Base-by-base conservation (phyloP, 2,888 invertebrate species). In the Clusia tigrina region DNA sequence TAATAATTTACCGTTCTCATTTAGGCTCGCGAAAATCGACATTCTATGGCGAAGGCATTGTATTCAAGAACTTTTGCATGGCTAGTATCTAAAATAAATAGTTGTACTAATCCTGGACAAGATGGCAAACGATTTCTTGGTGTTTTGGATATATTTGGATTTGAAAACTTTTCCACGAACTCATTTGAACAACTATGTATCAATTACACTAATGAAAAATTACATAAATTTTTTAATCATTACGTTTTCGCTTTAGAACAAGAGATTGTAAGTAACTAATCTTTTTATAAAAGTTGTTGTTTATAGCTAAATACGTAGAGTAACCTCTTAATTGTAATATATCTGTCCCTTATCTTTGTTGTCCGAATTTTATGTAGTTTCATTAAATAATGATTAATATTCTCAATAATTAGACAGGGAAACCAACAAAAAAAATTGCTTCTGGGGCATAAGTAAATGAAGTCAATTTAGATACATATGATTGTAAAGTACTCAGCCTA, bases 221-320 rank as follows among this genome's bases (percentile, higher is more conserved):
- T 96, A 37, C 96, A 96, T 81, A 94, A 94, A 86, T 96, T 96
- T 86, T 97, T 97, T 85, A 96, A 96, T 85, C 95, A 96, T 80
- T 96, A 96, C 79, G 96, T 97, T 24, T 96, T 97, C 78, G 94
- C 95, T 1, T 81, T 96, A 69, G 96, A 97, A 82, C 96, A 95
- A 83, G 93, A 95, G 85, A 91, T 94, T 79, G 95, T 95, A 85
- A 90, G 93, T 89, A 71, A 53, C 18, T 42, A 12, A n/a, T 15
- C 32, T 9, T 32, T 12, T 32, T 32, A 32, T 9, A n/a, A n/a
- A n/a, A n/a, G n/a, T n/a, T n/a, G n/a, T n/a, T n/a, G n/a, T n/a
- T n/a, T n/a, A n/a, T n/a, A n/a, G n/a, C n/a, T n/a, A n/a, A n/a
- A n/a, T n/a, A n/a, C n/a, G n/a, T n/a, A n/a, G n/a, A n/a, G n/a